Percentiles rank a stretch among this genome's conserved stretches.
Conservation (phyloP, 2,888 invertebrate genomes). For the Schizotus pectinicornis region DNA sequence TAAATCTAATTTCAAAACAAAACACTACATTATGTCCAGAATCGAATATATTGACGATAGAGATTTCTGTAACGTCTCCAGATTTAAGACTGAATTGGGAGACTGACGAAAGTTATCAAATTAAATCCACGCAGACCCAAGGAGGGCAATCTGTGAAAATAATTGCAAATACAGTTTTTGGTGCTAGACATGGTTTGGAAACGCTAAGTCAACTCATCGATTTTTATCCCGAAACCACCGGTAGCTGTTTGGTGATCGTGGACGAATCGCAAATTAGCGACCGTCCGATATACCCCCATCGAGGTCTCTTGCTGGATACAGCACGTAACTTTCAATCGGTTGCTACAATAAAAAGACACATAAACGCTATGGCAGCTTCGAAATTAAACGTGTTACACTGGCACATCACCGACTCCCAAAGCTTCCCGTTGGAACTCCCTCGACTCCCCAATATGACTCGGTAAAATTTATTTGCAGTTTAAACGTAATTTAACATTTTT, state of each 20-base stretch:
- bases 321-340: constrained; percentile 86
- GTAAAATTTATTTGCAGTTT: constrained; percentile 58
- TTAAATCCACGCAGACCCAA: constrained; percentile 58
- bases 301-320: constrained; percentile 89
- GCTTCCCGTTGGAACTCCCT: constrained; percentile 85
- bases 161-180: constrained; percentile 65
- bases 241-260: constrained; percentile 65
- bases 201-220: constrained; percentile 74
- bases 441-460: constrained; percentile 76
- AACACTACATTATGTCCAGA: constrained; percentile 42
- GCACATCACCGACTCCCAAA: constrained; percentile 90
- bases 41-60: constrained; percentile 65
- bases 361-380: constrained; percentile 85
- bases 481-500: neutral
- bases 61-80: constrained; percentile 61
- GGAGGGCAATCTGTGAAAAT: constrained; percentile 15
- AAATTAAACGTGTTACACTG: constrained; percentile 95
- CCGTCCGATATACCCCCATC: constrained; percentile 79
- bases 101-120: constrained; percentile 73
- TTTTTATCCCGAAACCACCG: constrained; percentile 41
- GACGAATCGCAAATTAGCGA: constrained; percentile 73
- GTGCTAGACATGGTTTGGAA: constrained; percentile 78
- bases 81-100: constrained; percentile 66
- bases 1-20: constrained; percentile 16
- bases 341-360: constrained; percentile 69